Base-by-base conservation (phyloP, 92 coral and sea anemone species). In the Pocillopora grandis region DNA sequence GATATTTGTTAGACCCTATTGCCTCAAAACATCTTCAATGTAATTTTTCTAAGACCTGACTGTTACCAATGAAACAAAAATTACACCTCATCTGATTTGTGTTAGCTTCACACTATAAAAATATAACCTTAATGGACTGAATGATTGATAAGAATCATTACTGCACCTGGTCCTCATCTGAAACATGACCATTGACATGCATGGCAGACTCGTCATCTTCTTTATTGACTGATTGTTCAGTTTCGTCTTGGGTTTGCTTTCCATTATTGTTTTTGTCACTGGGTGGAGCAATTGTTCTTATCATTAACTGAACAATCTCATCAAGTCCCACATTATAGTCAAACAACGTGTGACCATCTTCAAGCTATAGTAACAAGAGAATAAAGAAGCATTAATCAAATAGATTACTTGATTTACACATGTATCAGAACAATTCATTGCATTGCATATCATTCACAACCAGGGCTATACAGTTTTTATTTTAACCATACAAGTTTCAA, bases 281-380 rank as follows among this genome's bases (percentile, higher is more conserved):
- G 72, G 80, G 73, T 62, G 89, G 87, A 18, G 67, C 60, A 61
- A 81, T 71, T 42, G 89, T 49, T 67, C 81, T 90, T 60, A 94
- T 91, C 97, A 96, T 89, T 52, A 96, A 74, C 75, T 94, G 99
- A 35, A 96, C 94, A 58, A 90, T 94, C 69, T 96, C 98, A 84
- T 96, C 94, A 67, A 94, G 90, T 1, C 95, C 95, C 66, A 96
- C 95, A 69, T 84, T 93, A 87, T 96, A 96, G 73, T 96, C 99
- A 85, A 94, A 92, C 84, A 96, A 72, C 1, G 99, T 84, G 93
- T 96, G 99, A 16, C 91, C 95, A 91, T 96, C 93, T 74, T 94
- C 99, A 74, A 96, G 89, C 99, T 96, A 56, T 1, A 72, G 77
- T 36, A 14, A 67, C 7, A 63, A 73, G 3, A 7, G 63, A 55